phyloP scores from a whole-genome alignment of 1,140 invertebrate species.

The Caenorhabditis tropicalis region DNA sequence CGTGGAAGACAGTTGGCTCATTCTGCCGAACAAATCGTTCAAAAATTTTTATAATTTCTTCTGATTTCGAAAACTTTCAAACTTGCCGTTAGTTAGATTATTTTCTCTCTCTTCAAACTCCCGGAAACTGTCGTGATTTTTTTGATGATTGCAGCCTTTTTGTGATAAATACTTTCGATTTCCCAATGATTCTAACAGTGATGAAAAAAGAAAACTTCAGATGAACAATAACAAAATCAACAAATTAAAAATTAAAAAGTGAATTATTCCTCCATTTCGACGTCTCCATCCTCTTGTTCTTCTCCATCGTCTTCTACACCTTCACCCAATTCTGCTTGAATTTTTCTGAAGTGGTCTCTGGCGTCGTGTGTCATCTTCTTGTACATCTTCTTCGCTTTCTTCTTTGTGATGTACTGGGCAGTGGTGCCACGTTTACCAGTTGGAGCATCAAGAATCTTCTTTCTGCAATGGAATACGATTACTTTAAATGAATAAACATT shows the following conservation, averaged over 20 bases:
- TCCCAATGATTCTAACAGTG: too few relatives aligned
- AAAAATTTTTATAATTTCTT: constrained; percentile 15
- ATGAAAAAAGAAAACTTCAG: not conserved
- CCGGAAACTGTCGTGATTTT: too few relatives aligned
- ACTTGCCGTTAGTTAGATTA: too few relatives aligned
- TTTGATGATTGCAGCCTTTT: too few relatives aligned
- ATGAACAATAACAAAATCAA: not conserved
- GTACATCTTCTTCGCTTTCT: constrained; percentile 37
- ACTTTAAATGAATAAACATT: not conserved
- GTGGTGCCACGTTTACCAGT: not conserved
- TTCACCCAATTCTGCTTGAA: not conserved
- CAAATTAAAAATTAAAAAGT: not conserved
- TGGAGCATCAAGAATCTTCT: constrained; percentile 11
- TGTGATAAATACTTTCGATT: too few relatives aligned
- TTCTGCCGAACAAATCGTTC: constrained; percentile 17
- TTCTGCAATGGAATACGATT: too few relatives aligned
- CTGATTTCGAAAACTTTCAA: too few relatives aligned
- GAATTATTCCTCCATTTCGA: not conserved
- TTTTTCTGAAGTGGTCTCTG: not conserved
- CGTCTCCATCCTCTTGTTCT: not conserved
- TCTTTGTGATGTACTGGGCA: constrained; percentile 19
- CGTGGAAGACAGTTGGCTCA: constrained; percentile 23
- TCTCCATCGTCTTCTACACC: not conserved
- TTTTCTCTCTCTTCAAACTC: too few relatives aligned
- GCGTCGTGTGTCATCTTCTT: constrained; percentile 35